Conservation (phyloP, 2,113 vertebrate species). For the Oncorhynchus nerka region DNA sequence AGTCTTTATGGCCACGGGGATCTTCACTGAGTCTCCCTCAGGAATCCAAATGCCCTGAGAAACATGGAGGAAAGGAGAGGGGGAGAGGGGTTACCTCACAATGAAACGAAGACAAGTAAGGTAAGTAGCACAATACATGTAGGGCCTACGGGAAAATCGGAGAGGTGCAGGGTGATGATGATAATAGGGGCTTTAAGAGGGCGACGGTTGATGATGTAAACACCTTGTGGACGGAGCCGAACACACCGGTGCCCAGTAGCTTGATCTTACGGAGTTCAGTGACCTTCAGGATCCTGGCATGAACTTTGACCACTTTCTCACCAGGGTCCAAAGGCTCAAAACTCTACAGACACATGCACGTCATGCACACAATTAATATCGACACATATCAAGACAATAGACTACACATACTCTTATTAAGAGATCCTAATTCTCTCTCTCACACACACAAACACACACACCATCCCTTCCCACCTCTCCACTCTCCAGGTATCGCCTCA, state of each 20-base stretch:
- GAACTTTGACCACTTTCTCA: conserved; percentile 85
- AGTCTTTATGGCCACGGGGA: conserved; percentile 92
- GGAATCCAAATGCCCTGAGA: conserved; percentile 89
- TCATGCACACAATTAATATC: too few relatives aligned
- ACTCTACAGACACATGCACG: conserved; percentile 66
- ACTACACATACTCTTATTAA: too few relatives aligned
- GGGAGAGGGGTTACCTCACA: not conserved
- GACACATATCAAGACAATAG: not conserved
- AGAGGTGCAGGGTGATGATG: not conserved
- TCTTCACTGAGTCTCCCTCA: conserved; percentile 90
- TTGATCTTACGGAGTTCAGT: conserved; percentile 86
- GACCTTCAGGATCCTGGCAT: conserved; percentile 82
- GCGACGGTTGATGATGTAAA: not conserved
- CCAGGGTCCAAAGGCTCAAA: conserved; percentile 88
- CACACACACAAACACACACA: too few relatives aligned
- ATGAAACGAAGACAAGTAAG: not conserved
- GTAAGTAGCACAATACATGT: not conserved
- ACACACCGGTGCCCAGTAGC: conserved; percentile 84
- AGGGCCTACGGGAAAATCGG: not conserved
- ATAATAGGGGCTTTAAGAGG: not conserved
- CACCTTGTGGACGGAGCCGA: conserved; percentile 91
- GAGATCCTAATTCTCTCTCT: too few relatives aligned
- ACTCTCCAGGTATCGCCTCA: conserved; percentile 90
- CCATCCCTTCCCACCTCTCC: conserved; percentile 64
- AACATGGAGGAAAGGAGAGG: conserved; percentile 6